Conservation (phyloP, 92 coral and sea anemone genomes). For the Scolanthus callimorphus region DNA sequence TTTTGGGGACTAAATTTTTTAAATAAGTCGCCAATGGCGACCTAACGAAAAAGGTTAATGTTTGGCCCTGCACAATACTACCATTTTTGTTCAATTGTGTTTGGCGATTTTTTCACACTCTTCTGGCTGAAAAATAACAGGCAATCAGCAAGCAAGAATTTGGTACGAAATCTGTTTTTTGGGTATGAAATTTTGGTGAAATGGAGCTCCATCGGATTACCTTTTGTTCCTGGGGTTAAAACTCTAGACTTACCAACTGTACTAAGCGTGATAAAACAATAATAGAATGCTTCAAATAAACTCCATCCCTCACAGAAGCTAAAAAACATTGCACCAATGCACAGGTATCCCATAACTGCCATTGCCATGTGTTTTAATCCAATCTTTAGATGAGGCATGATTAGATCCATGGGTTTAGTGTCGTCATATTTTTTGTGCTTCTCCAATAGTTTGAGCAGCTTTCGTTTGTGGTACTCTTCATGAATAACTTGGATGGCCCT, state of each 20-base stretch:
- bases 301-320: conserved; percentile 67
- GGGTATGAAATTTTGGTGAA: no score
- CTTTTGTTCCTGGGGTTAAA: no score
- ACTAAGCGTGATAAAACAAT: conserved; percentile 69
- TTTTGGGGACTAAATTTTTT: no score
- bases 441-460: conserved; percentile 15
- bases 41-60: no score
- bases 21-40: no score
- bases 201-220: no score
- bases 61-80: no score
- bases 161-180: no score
- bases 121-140: no score
- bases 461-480: conserved; percentile 41
- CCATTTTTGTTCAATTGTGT: no score
- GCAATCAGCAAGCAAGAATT: no score
- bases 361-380: conserved; percentile 24
- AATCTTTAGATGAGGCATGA: conserved; percentile 25
- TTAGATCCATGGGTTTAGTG: not conserved
- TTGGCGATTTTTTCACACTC: no score
- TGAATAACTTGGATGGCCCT: conserved; percentile 30
- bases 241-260: conserved; percentile 68
- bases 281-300: conserved; percentile 73
- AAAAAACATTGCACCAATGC: conserved; percentile 57
- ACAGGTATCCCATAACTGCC: conserved; percentile 37
- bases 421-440: conserved; percentile 57